A percentile compares a stretch with the other conserved stretches of the same genome.
These are phyloP conservation scores for Heliangelus exortis DNA, from an alignment of 2,797 vertebrate genomes.

Conservation along the genomic window DNA sequence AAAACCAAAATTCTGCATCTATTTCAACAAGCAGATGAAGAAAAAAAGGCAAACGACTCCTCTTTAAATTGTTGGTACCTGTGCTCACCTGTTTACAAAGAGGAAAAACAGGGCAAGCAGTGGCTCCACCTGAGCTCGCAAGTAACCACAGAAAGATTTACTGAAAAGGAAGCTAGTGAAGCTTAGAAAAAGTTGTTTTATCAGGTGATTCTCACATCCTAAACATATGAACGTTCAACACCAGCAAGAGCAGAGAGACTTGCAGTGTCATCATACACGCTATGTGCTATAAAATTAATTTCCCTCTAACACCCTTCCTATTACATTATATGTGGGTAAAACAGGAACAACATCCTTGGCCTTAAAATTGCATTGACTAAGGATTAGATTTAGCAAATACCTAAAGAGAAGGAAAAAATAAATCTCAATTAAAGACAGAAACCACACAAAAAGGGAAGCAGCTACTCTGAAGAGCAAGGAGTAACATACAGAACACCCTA, in stretches of 20 bases:
- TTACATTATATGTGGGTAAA: neutral
- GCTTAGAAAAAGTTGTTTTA: neutral
- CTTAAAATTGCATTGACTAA: neutral
- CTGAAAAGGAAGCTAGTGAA: neutral
- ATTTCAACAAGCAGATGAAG: neutral
- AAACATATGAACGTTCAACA: neutral
- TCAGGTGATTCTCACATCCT: neutral
- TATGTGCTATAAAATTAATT: neutral
- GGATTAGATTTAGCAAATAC: conserved; percentile 5
- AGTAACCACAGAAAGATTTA: neutral
- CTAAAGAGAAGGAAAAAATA: neutral
- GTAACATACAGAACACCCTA: neutral
- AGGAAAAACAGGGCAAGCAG: accelerated
- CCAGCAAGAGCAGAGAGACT: neutral
- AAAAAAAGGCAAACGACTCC: neutral
- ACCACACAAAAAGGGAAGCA: neutral
- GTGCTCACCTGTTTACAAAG: neutral
- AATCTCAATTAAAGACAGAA: neutral
- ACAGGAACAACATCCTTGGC: conserved; percentile 1
- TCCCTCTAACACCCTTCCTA: neutral
- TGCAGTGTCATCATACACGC: neutral
- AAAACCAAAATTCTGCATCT: neutral
- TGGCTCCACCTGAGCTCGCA: neutral
- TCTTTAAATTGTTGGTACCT: neutral
- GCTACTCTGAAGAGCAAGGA: neutral